Base-by-base conservation (phyloP, 2,797 vertebrate genomes). In the Ptychobarbus kaznakovi region DNA sequence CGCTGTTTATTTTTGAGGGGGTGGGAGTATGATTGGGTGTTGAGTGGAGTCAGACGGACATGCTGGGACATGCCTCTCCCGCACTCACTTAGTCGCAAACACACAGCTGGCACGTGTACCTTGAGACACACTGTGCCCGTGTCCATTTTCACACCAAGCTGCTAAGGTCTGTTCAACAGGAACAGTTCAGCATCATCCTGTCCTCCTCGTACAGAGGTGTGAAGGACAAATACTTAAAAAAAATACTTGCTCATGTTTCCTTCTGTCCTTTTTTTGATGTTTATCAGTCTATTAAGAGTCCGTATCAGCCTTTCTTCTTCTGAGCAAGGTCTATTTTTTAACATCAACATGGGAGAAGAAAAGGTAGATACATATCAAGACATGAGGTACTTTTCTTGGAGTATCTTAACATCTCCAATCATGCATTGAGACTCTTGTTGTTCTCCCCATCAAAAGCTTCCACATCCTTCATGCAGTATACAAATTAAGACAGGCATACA, bases 111-210 rank as follows among this genome's bases (percentile, higher is more conserved):
- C 63, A 61, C 28, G 49, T 75, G 84, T 49, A 66, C 89, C 35
- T 28, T 89, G 87, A 89, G 91, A 89, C 88, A 86, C 88, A 88
- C 92, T 90, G 90, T 92, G 93, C 93, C 92, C 93, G 91, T 80
- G 84, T 85, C 90, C 93, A 93, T 94, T 93, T 92, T 93, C 91
- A 92, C 91, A 93, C 89, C 92, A 89, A 90, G 93, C 93, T 90
- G 91, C 90, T 3, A 22, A 90, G 76, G 83, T 81, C 76, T 76
- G 90, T 91, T 94, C 93, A 91, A 91, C 90, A 92, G 92, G 95
- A 95, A 96, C 90, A 28, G 56, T 53, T 79, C 66, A 81, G 81
- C 77, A 85, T 40, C 28, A 90, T 90, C 76, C 89, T 86, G 91
- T 89, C 88, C 88, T 91, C 77, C 78, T 88, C 79, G 40, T 63